These are phyloP conservation scores for Clarias laeviceps DNA, from an alignment of 2,797 vertebrate genomes.

Conservation along the genomic window DNA sequence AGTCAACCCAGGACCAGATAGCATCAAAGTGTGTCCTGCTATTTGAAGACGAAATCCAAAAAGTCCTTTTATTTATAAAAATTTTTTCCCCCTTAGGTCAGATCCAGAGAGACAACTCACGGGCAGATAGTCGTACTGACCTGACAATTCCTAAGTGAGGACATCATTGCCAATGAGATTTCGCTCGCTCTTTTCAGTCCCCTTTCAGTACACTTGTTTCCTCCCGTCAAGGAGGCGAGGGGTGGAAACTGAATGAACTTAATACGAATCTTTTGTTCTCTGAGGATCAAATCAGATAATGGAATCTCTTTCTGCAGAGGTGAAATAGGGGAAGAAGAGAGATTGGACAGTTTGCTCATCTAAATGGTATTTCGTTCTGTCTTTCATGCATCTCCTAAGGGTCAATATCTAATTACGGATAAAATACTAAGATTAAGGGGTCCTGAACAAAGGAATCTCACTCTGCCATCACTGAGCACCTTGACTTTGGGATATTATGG, in stretches of 20 bases:
- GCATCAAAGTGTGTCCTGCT: background rate
- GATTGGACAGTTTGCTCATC: conserved; percentile 55
- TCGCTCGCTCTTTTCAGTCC: conserved; percentile 1
- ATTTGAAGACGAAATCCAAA: background rate
- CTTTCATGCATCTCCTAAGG: conserved; percentile 56
- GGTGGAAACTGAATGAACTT: conserved; percentile 33
- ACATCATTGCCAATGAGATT: conserved; percentile 22
- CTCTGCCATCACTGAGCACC: conserved; percentile 42
- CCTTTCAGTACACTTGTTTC: conserved; percentile 14
- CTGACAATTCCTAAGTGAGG: conserved; percentile 26
- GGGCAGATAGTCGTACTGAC: conserved; percentile 25
- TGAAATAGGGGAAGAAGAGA: conserved; percentile 46
- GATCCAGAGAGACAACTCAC: conserved; percentile 9
- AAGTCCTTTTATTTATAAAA: no score
- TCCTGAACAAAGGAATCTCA: conserved; percentile 41
- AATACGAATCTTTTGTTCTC: conserved; percentile 57
- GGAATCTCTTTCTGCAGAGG: conserved; percentile 55
- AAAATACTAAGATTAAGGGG: conserved; percentile 53
- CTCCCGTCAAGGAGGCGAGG: conserved; percentile 35
- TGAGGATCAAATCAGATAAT: conserved; percentile 62
- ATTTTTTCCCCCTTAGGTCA: background rate
- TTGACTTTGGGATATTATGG: background rate
- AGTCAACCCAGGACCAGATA: background rate
- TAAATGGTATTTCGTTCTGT: conserved; percentile 52
- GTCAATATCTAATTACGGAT: conserved; percentile 71